A percentile compares a stretch with the other conserved stretches of the same genome.
Evolutionary conservation across 2,113 vertebrate species (phyloP).

Genomic region (Tilapia sparmanii): DNA sequence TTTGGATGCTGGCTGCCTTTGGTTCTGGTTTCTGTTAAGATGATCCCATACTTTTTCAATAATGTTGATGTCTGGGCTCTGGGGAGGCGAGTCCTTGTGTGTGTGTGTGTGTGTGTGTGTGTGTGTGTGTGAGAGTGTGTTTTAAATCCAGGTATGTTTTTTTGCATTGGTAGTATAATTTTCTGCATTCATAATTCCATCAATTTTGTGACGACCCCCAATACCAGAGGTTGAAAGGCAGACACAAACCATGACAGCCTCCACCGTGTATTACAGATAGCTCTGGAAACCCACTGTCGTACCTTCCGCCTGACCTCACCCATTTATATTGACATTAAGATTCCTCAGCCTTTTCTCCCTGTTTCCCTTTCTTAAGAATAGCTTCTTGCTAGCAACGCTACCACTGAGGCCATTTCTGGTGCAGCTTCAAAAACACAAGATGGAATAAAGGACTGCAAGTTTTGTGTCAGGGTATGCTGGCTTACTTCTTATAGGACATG

Average conservation of each 20-base stretch:
- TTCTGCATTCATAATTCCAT: neutral
- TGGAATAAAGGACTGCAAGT: neutral
- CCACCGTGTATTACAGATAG: neutral
- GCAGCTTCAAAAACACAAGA: neutral
- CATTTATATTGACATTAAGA: neutral
- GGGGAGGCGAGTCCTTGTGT: neutral
- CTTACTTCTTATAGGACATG: neutral
- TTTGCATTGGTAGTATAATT: neutral
- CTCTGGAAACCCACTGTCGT: rapidly evolving
- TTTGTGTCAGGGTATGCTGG: neutral
- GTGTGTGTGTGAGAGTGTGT: neutral
- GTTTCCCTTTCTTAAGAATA: neutral
- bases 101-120: neutral
- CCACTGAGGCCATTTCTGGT: neutral
- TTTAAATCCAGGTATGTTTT: neutral
- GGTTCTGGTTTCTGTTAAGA: neutral
- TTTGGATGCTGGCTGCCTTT: neutral
- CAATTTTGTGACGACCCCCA: neutral
- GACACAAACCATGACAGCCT: neutral
- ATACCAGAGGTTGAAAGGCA: neutral
- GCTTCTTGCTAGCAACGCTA: rapidly evolving
- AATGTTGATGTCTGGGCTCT: neutral
- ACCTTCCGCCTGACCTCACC: neutral
- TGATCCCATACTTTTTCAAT: neutral
- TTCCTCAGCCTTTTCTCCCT: neutral